Conservation (phyloP, 2,888 invertebrate species). For the Geophilus truncorum region DNA sequence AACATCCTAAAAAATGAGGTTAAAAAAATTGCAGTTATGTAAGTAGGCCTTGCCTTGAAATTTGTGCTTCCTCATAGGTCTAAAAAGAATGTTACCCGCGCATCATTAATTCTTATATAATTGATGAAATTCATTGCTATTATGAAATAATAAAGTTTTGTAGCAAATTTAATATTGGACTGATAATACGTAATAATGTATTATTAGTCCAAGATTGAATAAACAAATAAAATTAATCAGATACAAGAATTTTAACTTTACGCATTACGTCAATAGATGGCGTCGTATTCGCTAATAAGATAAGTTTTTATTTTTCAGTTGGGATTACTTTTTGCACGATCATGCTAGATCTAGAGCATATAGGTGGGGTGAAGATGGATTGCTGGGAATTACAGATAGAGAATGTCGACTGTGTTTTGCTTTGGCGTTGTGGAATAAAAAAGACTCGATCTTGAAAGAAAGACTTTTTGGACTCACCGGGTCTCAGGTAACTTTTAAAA, state of each 20-base stretch:
- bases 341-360: conserved; percentile 45
- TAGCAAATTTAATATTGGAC: neutral
- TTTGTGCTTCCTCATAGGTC: too few species aligned
- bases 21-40: too few species aligned
- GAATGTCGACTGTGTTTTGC: conserved; percentile 45
- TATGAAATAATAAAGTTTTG: neutral
- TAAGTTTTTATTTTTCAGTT: conserved; percentile 41
- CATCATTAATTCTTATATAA: too few species aligned
- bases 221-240: too few species aligned
- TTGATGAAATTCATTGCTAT: neutral
- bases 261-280: too few species aligned
- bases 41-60: too few species aligned
- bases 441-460: conserved; percentile 48
- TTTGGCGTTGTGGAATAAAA: conserved; percentile 48
- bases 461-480: conserved; percentile 48
- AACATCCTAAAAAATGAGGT: too few species aligned
- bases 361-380: conserved; percentile 48
- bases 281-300: too few species aligned
- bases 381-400: conserved; percentile 47
- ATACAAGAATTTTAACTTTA: too few species aligned
- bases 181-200: too few species aligned
- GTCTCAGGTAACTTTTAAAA: conserved; percentile 45
- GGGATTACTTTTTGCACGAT: conserved; percentile 46
- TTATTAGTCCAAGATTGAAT: too few species aligned
- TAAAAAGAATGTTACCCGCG: too few species aligned